These are phyloP conservation scores for Helicoverpa armigera DNA, from an alignment of 1,140 invertebrate genomes.

Conservation along the genomic window DNA sequence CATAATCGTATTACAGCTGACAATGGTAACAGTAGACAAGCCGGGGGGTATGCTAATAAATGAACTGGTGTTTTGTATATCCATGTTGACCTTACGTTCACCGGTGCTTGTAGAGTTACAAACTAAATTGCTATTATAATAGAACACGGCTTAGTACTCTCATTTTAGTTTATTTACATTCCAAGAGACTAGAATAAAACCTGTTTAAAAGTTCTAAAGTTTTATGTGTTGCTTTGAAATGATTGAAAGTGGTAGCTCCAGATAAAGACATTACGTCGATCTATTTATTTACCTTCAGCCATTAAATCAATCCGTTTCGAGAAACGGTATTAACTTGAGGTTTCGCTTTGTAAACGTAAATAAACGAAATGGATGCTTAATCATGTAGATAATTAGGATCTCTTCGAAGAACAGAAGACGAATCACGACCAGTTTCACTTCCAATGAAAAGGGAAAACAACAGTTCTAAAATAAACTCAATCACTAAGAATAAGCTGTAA, in stretches of 20 bases:
- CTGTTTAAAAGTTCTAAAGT: not conserved
- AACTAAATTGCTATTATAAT: conserved; percentile 40
- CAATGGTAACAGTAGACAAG: conserved; percentile 47
- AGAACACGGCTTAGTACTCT: conserved; percentile 25
- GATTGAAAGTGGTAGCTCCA: not conserved
- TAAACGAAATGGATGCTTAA: not conserved
- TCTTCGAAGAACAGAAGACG: not conserved
- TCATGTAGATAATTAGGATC: not conserved
- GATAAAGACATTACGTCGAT: not conserved
- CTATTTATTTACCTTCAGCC: not conserved
- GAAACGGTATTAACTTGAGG: not conserved
- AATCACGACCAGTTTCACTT: not conserved
- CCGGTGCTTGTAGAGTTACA: conserved; percentile 7
- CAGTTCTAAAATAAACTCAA: conserved; percentile 39
- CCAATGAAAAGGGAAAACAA: not conserved
- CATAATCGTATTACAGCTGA: conserved; percentile 52
- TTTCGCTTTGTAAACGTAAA: not conserved
- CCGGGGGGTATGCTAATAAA: conserved; percentile 50
- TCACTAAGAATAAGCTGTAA: not conserved
- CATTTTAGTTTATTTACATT: conserved; percentile 35
- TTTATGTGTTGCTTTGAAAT: not conserved
- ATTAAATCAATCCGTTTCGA: not conserved
- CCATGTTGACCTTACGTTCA: conserved; percentile 51
- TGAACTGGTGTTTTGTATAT: conserved; percentile 35
- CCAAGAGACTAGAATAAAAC: conserved; percentile 14